Evolutionary conservation across 2,113 vertebrate species (phyloP), one percentile per base, ranked within the genome.

Genomic region (Serinus canaria): DNA sequence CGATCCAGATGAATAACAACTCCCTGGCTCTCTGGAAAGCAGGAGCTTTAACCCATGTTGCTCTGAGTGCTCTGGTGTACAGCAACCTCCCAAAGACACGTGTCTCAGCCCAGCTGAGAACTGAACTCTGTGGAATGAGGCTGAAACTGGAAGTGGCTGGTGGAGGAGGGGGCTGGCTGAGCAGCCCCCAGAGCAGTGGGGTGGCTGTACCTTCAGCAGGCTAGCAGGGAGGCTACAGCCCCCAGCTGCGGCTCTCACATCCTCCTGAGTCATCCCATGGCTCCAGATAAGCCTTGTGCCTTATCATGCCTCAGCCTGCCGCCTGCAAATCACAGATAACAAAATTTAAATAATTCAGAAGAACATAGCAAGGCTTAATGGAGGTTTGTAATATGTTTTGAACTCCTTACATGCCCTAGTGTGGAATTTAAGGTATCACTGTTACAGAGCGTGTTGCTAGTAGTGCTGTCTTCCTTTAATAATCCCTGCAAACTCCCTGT

Each of bases 241-340:
- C 69, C 10, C 8, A 31, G 55, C 84, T 75, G 78, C 1, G 7
- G 39, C 49, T 85, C 62, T 52, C 0, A 0, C 50, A 24, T 53
- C 86, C 80, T 22, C 27, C 86, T 58, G 72, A 94, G 49, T 90
- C 82, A 69, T 28, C 2, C 3, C 47, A 5, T 25, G 35, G 2
- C 82, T 91, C 52, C 79, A 63, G 72, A 87, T 74, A 78, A 88
- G 64, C 56, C 66, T 8, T 3, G 44, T 31, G 64, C 43, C 63
- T 73, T 74, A 15, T 90, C 39, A 0, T 90, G 85, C 83, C 83
- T 77, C 88, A 64, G 79, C 90, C 78, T 94, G 91, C 88, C 85
- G n/a, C 58, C 93, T 96, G 95, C 73, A 89, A 67, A 93, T 70
- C 79, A 19, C 56, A 28, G 94, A 96, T 96, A 96, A 87, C 50